phyloP scores from a whole-genome alignment of 2,888 invertebrate species.

The Eueremaeus valkanovi region DNA sequence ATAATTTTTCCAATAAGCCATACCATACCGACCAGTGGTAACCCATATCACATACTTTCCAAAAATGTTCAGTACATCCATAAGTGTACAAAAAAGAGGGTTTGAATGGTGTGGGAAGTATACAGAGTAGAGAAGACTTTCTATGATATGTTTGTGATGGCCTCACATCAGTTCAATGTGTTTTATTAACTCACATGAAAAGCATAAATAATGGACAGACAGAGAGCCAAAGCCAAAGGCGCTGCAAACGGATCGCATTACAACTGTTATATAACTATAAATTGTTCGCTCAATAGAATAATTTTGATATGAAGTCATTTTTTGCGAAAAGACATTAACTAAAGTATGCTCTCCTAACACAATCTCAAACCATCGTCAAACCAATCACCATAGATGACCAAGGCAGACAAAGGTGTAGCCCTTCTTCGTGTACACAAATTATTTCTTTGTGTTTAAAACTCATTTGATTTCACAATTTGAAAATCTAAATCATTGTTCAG shows the following conservation, averaged over 20 bases:
- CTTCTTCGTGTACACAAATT: no score
- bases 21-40: background rate
- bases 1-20: background rate
- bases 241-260: background rate
- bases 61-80: no score
- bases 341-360: background rate
- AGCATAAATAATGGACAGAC: constrained; percentile 19
- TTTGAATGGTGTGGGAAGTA: background rate
- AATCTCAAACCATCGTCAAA: background rate
- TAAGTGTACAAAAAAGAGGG: background rate
- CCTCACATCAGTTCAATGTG: constrained; percentile 18
- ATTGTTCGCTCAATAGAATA: background rate
- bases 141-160: background rate
- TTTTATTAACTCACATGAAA: background rate
- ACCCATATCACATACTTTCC: no score
- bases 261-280: constrained; percentile 11
- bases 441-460: no score
- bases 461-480: no score
- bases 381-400: no score
- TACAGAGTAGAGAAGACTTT: background rate
- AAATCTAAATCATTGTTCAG: no score
- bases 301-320: background rate
- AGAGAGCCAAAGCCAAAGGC: background rate
- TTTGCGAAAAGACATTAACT: background rate
- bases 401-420: no score